Conservation (phyloP, 2,113 vertebrate genomes). For the Corythornis vintsioides region DNA sequence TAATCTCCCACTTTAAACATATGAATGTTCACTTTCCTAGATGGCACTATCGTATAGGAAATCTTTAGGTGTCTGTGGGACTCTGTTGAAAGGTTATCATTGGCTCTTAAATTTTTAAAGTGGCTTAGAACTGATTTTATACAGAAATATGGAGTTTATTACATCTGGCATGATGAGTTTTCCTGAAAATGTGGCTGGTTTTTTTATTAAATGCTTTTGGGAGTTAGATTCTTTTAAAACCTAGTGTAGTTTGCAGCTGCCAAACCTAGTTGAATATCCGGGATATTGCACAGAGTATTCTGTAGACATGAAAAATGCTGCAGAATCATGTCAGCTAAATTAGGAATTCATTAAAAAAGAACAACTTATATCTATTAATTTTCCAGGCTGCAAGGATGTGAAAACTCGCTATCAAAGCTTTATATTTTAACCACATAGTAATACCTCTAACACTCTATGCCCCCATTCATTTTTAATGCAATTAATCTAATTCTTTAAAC, state of each 20-base stretch:
- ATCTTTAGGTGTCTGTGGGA: not conserved
- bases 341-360: not conserved
- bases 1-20: not conserved
- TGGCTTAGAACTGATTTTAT: not conserved
- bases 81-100: not conserved
- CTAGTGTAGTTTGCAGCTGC: not conserved
- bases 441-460: not conserved
- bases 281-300: not conserved
- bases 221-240: not conserved
- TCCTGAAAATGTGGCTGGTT: not conserved
- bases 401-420: not conserved
- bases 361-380: not conserved
- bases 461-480: not conserved
- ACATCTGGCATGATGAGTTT: not conserved
- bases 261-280: not conserved
- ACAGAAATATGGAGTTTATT: not conserved
- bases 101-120: not conserved
- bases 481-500: not conserved
- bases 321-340: not conserved
- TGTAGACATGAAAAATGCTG: not conserved
- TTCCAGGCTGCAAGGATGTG: not conserved
- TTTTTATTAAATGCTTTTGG: not conserved
- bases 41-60: not conserved
- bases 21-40: not conserved
- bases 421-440: not conserved